These are phyloP conservation scores for Myotis daubentonii DNA, from an alignment of 2,797 vertebrate genomes.

Conservation along the genomic window DNA sequence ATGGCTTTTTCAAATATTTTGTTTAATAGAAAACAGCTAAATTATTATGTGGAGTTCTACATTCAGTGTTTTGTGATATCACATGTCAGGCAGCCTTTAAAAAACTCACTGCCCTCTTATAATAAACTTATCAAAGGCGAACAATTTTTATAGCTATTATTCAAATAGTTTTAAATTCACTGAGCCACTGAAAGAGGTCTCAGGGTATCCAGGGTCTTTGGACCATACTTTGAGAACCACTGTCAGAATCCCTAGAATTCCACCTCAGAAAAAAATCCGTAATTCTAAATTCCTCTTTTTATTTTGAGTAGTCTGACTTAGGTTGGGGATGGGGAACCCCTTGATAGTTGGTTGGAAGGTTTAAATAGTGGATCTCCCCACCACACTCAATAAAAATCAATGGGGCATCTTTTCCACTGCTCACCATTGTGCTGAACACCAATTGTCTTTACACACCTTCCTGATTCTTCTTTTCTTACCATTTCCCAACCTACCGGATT, in stretches of 20 bases:
- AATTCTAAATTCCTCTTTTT: not conserved
- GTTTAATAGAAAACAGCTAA: not conserved
- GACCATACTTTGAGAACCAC: not conserved
- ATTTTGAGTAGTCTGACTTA: not conserved
- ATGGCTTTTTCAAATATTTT: not conserved
- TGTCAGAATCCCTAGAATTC: not conserved
- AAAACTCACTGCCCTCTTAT: not conserved
- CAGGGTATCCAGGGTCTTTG: not conserved
- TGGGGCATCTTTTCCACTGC: not conserved
- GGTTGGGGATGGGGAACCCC: not conserved
- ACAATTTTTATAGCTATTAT: not conserved
- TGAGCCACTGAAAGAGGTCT: not conserved
- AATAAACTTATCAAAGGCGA: not conserved
- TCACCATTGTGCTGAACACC: not conserved
- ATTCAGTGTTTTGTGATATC: not conserved
- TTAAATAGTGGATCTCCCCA: not conserved
- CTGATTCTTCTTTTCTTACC: not conserved
- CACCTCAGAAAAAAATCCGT: not conserved
- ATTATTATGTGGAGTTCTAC: not conserved
- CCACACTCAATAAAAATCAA: not conserved
- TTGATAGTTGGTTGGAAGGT: not conserved
- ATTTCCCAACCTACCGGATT: not conserved
- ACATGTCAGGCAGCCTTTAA: not conserved
- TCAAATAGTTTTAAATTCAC: not conserved
- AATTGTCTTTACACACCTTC: not conserved